Base-by-base conservation (phyloP, 1,140 invertebrate genomes). In the Proctacanthus coquilletti region DNA sequence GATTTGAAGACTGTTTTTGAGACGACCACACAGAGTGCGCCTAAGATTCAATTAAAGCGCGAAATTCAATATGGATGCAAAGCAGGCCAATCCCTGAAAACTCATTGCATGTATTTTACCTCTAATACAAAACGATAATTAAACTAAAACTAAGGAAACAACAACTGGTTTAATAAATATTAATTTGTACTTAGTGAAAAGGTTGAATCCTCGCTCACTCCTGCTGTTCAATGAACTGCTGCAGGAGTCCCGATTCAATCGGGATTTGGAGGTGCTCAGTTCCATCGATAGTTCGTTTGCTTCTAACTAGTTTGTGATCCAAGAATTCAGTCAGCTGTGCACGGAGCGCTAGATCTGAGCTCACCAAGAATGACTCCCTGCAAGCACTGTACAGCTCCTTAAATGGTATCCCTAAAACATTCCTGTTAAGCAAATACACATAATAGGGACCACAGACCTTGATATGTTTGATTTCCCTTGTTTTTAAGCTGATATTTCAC, bases 271-370 rank as follows among this genome's bases (percentile, higher is more conserved):
- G 61, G 51, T 81, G 74, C 56, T 94, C 87, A 31, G 72, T 71
- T 21, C 85, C 84, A 60, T 89, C 85, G 11, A 65, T 59, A 37
- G 72, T 80, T 46, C 83, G 74, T 51, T 81, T 84, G 13, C 71
- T 74, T 58, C 78, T 81, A 1, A 94, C 72, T 35, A 96, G 65
- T 56, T 91, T 87, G 58, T 96, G 92, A 62, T 96, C 89, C 31
- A 83, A 65, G 60, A 94, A 96, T 66, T 96, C 92, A 1, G 81
- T 89, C 2, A 96, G 63, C 49, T 94, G 89, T 3, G 86, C 77
- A 43, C 86, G 68, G 20, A 96, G 56, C 1, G 84, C 86, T 9
- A 82, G 64, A 63, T 95, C 88, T 3, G 84, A 86, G 53, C 83
- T 93, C 0, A 92, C 88, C 2, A 93, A 59, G 61, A 95, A 93